Conservation (phyloP, 1,140 invertebrate genomes). For the Pectinophora gossypiella region DNA sequence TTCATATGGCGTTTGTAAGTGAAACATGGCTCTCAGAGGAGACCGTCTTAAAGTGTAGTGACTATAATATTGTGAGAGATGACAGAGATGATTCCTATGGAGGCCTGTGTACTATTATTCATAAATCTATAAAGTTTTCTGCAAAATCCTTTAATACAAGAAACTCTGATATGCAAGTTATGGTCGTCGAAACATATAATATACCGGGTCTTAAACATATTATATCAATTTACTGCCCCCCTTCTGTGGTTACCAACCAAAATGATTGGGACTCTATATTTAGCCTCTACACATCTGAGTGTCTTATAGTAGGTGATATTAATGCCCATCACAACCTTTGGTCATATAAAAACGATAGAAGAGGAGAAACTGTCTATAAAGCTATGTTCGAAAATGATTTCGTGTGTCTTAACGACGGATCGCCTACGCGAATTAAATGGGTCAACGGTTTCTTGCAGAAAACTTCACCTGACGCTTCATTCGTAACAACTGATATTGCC, state of each 20-base stretch:
- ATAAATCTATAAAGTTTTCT: background rate
- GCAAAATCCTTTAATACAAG: background rate
- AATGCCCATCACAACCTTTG: conserved; percentile 3
- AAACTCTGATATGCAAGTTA: background rate
- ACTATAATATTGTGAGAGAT: background rate
- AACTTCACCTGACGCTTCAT: too few relatives aligned
- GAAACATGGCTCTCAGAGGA: background rate
- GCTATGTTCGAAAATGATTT: too few relatives aligned
- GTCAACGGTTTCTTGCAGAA: too few relatives aligned
- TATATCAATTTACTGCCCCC: conserved; percentile 5
- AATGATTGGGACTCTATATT: conserved; percentile 2
- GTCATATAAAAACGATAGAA: conserved; percentile 1
- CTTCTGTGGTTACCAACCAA: background rate
- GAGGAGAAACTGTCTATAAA: background rate
- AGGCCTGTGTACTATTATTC: background rate
- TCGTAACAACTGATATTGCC: too few relatives aligned
- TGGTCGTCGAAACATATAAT: conserved; percentile 4
- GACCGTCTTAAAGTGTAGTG: background rate
- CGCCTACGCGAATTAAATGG: too few relatives aligned
- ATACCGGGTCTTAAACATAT: conserved; percentile 2
- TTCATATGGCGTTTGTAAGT: conserved; percentile 6
- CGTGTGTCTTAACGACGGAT: too few relatives aligned
- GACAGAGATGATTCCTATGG: conserved; percentile 4
- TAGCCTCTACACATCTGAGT: background rate
- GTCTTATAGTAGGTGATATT: background rate